Conservation (phyloP, 30 jellyfish, hydroid and myxozoan species). For the Hydra vulgaris region DNA sequence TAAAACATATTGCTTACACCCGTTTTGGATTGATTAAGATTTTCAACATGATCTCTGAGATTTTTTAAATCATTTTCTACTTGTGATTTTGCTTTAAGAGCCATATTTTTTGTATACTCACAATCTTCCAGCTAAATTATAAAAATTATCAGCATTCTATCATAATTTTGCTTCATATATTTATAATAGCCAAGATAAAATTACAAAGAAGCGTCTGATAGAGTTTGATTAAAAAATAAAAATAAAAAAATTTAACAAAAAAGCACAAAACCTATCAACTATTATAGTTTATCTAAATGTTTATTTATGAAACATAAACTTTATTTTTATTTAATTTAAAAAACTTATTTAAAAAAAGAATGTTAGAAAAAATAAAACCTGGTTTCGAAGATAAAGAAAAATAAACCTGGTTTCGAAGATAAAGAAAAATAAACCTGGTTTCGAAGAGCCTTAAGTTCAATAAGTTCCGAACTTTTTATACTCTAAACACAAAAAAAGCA, state of each 20-base stretch:
- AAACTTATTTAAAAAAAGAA: too few relatives aligned
- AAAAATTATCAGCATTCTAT: background rate
- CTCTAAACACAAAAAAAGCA: background rate
- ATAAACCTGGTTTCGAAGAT: background rate
- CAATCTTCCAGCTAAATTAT: conserved; percentile 63
- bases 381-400: too few relatives aligned
- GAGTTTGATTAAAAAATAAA: too few relatives aligned
- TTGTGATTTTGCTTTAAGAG: conserved; percentile 79
- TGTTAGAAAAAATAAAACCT: too few relatives aligned
- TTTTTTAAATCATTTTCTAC: conserved; percentile 65
- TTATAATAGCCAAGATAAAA: too few relatives aligned
- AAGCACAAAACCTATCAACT: too few relatives aligned
- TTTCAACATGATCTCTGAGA: conserved; percentile 54
- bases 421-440: background rate
- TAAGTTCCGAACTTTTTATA: background rate
- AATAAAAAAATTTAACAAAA: too few relatives aligned
- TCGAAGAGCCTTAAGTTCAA: background rate
- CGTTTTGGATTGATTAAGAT: conserved; percentile 42
- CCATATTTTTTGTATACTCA: conserved; percentile 87
- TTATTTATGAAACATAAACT: too few relatives aligned
- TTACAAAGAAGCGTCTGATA: too few relatives aligned
- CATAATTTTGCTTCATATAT: too few relatives aligned
- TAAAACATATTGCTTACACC: conserved; percentile 28
- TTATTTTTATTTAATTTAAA: too few relatives aligned
- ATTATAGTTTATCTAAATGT: too few relatives aligned